Conservation (phyloP, 2,888 invertebrate species). For the Microdon myrmicae region DNA sequence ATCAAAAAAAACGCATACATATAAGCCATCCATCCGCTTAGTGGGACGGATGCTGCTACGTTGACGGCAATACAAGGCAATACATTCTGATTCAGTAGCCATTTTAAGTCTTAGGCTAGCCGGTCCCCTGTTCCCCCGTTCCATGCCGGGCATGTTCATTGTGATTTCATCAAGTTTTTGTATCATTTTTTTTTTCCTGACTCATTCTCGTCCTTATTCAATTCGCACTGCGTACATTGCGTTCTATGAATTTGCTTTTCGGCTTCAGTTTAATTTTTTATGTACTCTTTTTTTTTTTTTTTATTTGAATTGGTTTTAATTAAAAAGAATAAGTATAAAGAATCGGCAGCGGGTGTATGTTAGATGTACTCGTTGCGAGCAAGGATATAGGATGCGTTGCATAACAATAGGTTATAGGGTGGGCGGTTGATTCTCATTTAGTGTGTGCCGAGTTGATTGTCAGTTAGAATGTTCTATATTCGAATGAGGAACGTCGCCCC, state of each 20-base stretch:
- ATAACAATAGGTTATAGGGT: conserved; percentile 27
- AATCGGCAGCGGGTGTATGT: conserved; percentile 5
- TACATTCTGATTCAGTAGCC: neutral
- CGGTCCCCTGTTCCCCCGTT: neutral
- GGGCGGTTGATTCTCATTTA: conserved; percentile 20
- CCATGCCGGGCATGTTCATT: no score
- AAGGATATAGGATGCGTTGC: conserved; percentile 31
- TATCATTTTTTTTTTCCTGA: conserved; percentile 1
- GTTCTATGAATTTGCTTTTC: conserved; percentile 46
- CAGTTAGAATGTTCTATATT: conserved; percentile 43
- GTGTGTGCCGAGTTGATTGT: conserved; percentile 25
- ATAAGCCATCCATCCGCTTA: conserved; percentile 19
- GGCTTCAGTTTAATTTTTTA: conserved; percentile 25
- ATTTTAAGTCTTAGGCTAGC: conserved; percentile 1
- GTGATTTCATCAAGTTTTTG: conserved; percentile 27
- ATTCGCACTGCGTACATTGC: conserved; percentile 38
- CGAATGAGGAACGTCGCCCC: conserved; percentile 6
- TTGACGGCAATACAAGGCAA: conserved; percentile 28
- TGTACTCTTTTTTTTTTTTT: conserved; percentile 2
- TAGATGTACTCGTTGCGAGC: no score
- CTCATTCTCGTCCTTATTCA: conserved; percentile 13
- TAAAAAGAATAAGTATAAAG: conserved; percentile 31
- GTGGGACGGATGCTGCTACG: conserved; percentile 9
- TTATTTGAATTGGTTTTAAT: conserved; percentile 45
- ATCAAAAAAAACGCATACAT: conserved; percentile 19